These are phyloP conservation scores for Mohoua ochrocephala DNA, from an alignment of 2,113 vertebrate genomes.

Conservation along the genomic window DNA sequence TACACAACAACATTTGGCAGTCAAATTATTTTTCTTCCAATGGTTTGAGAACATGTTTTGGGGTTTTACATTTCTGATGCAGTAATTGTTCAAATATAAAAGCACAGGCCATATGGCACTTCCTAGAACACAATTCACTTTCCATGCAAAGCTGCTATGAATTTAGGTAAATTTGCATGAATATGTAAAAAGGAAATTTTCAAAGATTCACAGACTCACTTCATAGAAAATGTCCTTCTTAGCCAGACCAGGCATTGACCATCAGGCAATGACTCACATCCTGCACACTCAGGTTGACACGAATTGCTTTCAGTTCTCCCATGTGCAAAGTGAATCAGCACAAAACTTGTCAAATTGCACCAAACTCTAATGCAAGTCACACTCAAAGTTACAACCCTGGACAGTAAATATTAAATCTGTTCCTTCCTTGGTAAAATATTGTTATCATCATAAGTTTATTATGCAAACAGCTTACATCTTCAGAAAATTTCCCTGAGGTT, in stretches of 20 bases:
- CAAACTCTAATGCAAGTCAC: neutral
- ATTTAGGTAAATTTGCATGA: slow-evolving; percentile 5
- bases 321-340: neutral
- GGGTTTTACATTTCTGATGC: neutral
- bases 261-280: neutral
- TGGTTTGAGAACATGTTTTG: neutral
- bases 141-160: neutral
- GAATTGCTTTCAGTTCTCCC: neutral
- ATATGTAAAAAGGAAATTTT: neutral
- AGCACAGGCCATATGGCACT: neutral
- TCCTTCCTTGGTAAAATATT: neutral
- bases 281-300: neutral
- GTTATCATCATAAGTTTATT: neutral
- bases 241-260: slow-evolving; percentile 5
- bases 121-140: neutral
- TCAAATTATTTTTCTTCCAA: neutral
- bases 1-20: neutral
- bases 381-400: neutral
- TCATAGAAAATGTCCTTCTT: neutral
- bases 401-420: neutral
- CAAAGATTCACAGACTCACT: neutral
- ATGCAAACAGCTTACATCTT: neutral
- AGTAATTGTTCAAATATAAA: neutral
- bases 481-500: neutral
- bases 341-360: neutral